Evolutionary conservation across 2,888 invertebrate genomes (phyloP), one percentile per base, ranked within the genome.

Genomic region (Teinopalpus imperialis): DNA sequence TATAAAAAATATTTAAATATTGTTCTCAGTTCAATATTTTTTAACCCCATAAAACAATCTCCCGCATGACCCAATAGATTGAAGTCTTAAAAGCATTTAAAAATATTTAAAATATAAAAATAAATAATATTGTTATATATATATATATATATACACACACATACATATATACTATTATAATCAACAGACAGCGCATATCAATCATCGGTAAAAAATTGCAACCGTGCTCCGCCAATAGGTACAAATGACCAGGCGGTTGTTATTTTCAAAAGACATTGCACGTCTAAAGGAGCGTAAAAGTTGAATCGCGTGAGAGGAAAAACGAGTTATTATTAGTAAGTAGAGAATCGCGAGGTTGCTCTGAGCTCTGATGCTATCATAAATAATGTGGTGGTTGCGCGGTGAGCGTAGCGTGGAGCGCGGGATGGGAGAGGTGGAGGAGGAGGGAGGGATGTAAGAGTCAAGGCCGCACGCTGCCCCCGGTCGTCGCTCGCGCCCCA

Each of bases 381-480:
- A 85, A 88, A 86, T 86, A 85, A 87, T 85, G 79, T 83, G 74
- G 79, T 83, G 74, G 81, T 76, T 76, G 85, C 66, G 78, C 78
- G 80, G 79, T 61, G 70, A 72, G 74, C 72, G 73, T 67, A 66
- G 75, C 65, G 70, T 59, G 60, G 71, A 59, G 67, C 64, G 53
- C 69, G 56, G 63, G 70, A 59, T 67, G 54, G 63, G 59, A 48
- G 61, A 49, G 56, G 50, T 48, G 56, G 62, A 54, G 61, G 62
- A 57, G 60, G 62, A 57, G 59, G 48, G 44, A n/a, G 56, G 55
- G 59, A 69, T 74, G 73, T 77, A 85, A 89, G 91, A 92, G 92
- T 92, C 92, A 92, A 93, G 92, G 92, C 90, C 92, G 92, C 92
- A 90, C 92, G 91, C 90, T 92, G 92, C 92, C 92, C 92, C 90